These are phyloP conservation scores for Andricus quercusramuli DNA, from an alignment of 2,888 invertebrate genomes.

Conservation along the genomic window DNA sequence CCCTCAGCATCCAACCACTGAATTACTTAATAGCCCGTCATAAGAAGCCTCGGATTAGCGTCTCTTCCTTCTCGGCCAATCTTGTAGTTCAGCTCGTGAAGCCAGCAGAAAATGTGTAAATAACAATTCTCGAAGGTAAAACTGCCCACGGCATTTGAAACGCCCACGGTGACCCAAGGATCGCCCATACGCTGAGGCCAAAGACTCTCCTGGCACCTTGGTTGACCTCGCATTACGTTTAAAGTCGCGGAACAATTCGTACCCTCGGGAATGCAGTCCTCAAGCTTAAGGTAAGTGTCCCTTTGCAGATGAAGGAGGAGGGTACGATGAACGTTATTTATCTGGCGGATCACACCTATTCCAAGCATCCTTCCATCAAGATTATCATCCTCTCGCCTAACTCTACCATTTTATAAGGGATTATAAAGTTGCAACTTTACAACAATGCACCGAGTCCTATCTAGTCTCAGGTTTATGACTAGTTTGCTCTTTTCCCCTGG, in stretches of 20 bases:
- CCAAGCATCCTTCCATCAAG: slow-evolving; percentile 19
- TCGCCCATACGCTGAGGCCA: slow-evolving; percentile 45
- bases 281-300: slow-evolving; percentile 26
- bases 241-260: slow-evolving; percentile 39
- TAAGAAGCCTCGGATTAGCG: neutral
- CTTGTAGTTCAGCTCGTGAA: neutral
- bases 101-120: slow-evolving; percentile 32
- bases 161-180: slow-evolving; percentile 48
- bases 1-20: too few relatives aligned
- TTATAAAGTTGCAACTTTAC: slow-evolving; percentile 16
- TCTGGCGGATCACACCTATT: slow-evolving; percentile 4
- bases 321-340: slow-evolving; percentile 14
- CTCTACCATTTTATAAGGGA: neutral
- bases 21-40: neutral
- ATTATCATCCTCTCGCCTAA: neutral
- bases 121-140: slow-evolving; percentile 47
- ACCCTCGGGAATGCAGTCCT: slow-evolving; percentile 27
- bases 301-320: slow-evolving; percentile 17
- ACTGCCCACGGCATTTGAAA: slow-evolving; percentile 47
- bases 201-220: slow-evolving; percentile 43
- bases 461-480: neutral
- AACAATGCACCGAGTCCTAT: neutral
- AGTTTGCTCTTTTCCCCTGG: neutral
- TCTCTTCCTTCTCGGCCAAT: neutral
- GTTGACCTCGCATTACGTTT: slow-evolving; percentile 34